These are phyloP conservation scores for Galaxias olidus DNA, from an alignment of 2,797 vertebrate genomes.

Conservation along the genomic window DNA sequence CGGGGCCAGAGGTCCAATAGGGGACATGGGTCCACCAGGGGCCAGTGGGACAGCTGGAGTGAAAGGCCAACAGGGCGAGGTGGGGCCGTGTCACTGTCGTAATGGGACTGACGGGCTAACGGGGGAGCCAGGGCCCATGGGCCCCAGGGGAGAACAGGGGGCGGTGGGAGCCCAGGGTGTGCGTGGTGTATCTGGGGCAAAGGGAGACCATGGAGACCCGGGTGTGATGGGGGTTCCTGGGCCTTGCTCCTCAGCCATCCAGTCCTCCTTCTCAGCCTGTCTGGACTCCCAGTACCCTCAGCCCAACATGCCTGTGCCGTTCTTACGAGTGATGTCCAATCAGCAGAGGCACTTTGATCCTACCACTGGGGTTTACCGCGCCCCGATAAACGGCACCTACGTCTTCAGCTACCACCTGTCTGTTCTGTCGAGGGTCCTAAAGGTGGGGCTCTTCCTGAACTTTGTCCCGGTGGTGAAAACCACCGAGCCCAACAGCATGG, in stretches of 20 bases:
- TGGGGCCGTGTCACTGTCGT: slow-evolving; percentile 65
- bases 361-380: slow-evolving; percentile 43
- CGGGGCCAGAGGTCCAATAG: slow-evolving; percentile 64
- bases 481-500: slow-evolving; percentile 28
- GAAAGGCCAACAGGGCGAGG: slow-evolving; percentile 62
- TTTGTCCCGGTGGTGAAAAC: slow-evolving; percentile 43
- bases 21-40: slow-evolving; percentile 59
- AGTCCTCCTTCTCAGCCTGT: slow-evolving; percentile 67
- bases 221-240: slow-evolving; percentile 64
- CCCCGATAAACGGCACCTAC: slow-evolving; percentile 74
- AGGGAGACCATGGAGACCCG: slow-evolving; percentile 52
- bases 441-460: slow-evolving; percentile 68
- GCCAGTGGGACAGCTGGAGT: slow-evolving; percentile 42
- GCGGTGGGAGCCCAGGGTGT: slow-evolving; percentile 46
- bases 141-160: slow-evolving; percentile 64
- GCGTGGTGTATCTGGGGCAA: slow-evolving; percentile 48
- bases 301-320: slow-evolving; percentile 55
- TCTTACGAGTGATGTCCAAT: slow-evolving; percentile 56
- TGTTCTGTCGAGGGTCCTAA: slow-evolving; percentile 35
- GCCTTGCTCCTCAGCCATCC: slow-evolving; percentile 65
- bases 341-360: slow-evolving; percentile 48
- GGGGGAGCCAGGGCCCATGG: slow-evolving; percentile 52
- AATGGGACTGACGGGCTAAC: slow-evolving; percentile 59
- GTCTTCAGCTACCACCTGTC: slow-evolving; percentile 66
- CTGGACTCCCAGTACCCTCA: slow-evolving; percentile 37